Evolutionary conservation across 2,888 invertebrate species (phyloP), one percentile per base, ranked within the genome.

Genomic region (Acanthoscelides obtectus): DNA sequence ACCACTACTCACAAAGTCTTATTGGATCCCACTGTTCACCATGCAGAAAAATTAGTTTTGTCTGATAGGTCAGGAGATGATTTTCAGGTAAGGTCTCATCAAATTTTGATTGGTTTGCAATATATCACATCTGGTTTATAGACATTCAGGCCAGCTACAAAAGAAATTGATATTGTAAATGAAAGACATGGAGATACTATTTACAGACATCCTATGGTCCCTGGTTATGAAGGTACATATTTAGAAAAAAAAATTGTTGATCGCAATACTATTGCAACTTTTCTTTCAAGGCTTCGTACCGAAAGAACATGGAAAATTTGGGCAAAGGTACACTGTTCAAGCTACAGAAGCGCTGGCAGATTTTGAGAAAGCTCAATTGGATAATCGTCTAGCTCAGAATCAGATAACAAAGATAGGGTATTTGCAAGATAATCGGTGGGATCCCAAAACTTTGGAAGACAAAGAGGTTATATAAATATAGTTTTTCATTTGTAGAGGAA

Each of bases 261-360:
- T 12, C 45, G 17, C 45, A 45, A 5, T 25, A 45, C 12, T 45
- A 12, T 12, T 12, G 5, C 12, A 45, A 45, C 45, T 20, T 20
- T 45, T 27, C 64, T 67, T 69, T 69, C 3, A 79, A 91, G 92
- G 92, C 73, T 91, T 90, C 80, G 86, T 91, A 67, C 94, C 94
- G 2, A 88, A 90, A 77, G 83, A 92, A 77, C 89, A 89, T 79
- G 90, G 88, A 2, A 88, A 89, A 81, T 89, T 89, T 77, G 94
- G 94, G 0, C 92, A 93, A 82, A 88, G 93, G 67, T 93, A 90
- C 83, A 88, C 91, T 0, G 91, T 93, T 6, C 88, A 90, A 66
- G 93, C 93, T 0, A 91, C 91, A 0, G 92, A 93, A 82, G 93
- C 91, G 0, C 82, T 94, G 22, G 90, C 92, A 0, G 90, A 92